Base-by-base conservation (phyloP, 2,797 vertebrate species). In the Lepus oiostolus region DNA sequence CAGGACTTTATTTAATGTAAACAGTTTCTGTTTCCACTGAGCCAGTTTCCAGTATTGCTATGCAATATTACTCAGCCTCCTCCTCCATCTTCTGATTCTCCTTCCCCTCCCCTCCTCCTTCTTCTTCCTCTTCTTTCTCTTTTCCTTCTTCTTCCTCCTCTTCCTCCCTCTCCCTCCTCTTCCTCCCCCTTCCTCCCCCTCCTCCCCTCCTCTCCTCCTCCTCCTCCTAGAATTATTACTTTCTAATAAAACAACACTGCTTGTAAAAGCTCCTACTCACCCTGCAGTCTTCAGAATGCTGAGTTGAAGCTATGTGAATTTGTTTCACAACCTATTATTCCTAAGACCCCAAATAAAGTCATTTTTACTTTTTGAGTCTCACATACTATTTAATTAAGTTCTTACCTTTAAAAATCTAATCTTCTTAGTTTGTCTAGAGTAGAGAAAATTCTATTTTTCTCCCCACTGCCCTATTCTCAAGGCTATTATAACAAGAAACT, bases 1-100 rank as follows among this genome's bases (percentile, higher is more conserved):
- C 98, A 98, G 98, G 98, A 98, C 98, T 99, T 98, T 99, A 98
- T 99, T 99, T 99, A 98, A 98, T 99, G 98, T 99, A 99, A 99
- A 99, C 99, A 99, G 98, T 98, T 98, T 97, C 98, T 98, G 98
- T 98, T 99, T 98, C 98, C 98, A 98, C 98, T 97, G 98, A 99
- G 99, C 98, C 98, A 99, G 98, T 98, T 99, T 99, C 98, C 99
- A 99, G 98, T 98, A 98, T 98, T 99, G 98, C 98, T 99, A 99
- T 99, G 99, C 99, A 99, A 99, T 99, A 98, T 98, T 98, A 98
- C 98, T 98, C 98, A 98, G 98, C 97, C 98, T 98, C 98, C 98
- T 98, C 97, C 42, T 42, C 42, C 42, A 7, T 7, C 42, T 42
- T 42, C 42, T 42, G 42, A 98, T 98, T 98, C 42, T 42, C 42